A percentile compares a stretch with the other conserved stretches of the same genome.
These are phyloP conservation scores for Rattus rattus DNA, from an alignment of 2,113 vertebrate genomes.

Conservation along the genomic window DNA sequence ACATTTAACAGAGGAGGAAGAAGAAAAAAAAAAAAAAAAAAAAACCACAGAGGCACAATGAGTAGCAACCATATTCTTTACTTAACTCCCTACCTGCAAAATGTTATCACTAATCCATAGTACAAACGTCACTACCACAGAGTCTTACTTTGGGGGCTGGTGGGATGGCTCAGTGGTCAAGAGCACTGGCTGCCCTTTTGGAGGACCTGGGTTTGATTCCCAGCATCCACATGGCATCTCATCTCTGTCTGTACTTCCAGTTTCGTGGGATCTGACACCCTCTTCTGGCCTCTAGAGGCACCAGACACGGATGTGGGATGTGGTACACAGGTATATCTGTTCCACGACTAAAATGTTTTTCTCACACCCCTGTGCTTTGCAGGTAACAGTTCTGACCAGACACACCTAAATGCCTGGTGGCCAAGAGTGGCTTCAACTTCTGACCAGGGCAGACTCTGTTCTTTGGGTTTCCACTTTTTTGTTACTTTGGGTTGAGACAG, in stretches of 20 bases:
- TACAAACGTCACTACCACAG: neutral
- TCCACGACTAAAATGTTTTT: neutral
- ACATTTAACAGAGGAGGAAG: neutral
- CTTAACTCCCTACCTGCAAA: neutral
- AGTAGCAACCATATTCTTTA: neutral
- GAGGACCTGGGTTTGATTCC: neutral
- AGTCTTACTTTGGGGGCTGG: neutral
- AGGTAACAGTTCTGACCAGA: neutral
- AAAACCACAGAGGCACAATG: neutral
- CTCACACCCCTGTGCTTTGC: too few relatives aligned
- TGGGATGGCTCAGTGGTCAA: neutral
- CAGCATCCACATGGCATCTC: neutral
- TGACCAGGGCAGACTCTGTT: neutral
- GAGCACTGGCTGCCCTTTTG: neutral
- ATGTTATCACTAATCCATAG: neutral
- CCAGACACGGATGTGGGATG: neutral
- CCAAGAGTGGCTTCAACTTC: too few relatives aligned
- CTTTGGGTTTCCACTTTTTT: neutral
- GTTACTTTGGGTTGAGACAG: neutral
- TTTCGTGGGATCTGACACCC: neutral
- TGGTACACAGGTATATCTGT: neutral
- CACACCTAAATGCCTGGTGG: fast-evolving
- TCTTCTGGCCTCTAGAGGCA: neutral
- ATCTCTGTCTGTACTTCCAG: neutral
- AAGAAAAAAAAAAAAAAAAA: neutral